Conservation (phyloP, 2,797 vertebrate genomes). For the Pelochelys cantorii region DNA sequence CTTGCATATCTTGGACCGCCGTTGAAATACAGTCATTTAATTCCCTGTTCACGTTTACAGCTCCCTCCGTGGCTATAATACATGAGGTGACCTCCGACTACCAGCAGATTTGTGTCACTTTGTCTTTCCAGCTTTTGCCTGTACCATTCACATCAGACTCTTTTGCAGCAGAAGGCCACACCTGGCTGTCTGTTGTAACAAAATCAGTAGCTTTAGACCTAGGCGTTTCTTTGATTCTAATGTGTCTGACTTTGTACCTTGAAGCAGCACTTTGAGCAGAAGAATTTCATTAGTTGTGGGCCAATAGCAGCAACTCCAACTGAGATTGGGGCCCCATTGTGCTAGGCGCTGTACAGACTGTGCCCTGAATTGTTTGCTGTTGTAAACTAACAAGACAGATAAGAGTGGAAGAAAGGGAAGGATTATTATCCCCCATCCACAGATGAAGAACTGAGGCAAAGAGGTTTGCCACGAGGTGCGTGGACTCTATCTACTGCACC, state of each 20-base stretch:
- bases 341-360: neutral
- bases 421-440: neutral
- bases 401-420: neutral
- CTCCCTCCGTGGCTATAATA: neutral
- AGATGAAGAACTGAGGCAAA: neutral
- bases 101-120: neutral
- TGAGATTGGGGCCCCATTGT: neutral
- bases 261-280: neutral
- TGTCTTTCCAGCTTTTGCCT: neutral
- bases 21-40: neutral
- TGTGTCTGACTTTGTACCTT: neutral
- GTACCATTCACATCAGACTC: neutral
- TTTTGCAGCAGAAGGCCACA: neutral
- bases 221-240: neutral
- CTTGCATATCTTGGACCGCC: no score
- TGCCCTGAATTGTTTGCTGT: neutral
- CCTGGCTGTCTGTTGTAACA: accelerated
- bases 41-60: neutral
- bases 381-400: neutral
- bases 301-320: neutral
- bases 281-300: neutral
- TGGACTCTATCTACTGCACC: neutral
- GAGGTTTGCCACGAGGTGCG: neutral
- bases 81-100: neutral
- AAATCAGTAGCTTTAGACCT: neutral